These are phyloP conservation scores for Prionace glauca DNA, from an alignment of 2,797 vertebrate species.

Conservation along the genomic window DNA sequence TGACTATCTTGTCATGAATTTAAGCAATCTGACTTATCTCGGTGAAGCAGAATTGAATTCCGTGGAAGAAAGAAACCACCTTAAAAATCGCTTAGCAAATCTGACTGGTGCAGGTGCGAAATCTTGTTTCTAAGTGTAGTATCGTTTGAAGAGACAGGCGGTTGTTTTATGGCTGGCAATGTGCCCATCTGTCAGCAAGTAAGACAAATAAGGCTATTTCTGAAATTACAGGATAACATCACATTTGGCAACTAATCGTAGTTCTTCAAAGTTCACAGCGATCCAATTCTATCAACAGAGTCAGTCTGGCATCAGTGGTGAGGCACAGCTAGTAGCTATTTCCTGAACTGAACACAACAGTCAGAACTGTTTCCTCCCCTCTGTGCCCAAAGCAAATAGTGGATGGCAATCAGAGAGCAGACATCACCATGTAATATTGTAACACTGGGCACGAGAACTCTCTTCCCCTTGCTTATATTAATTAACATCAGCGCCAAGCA, in stretches of 20 bases:
- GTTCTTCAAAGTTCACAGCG: slow-evolving; percentile 11
- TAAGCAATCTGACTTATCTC: slow-evolving; percentile 3
- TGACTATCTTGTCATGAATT: background rate
- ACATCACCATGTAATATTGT: background rate
- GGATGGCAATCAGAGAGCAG: background rate
- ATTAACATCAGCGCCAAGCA: background rate
- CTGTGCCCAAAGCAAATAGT: background rate
- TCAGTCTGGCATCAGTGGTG: background rate
- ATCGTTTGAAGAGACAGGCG: slow-evolving; percentile 5
- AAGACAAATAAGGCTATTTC: slow-evolving; percentile 19
- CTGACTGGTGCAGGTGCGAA: background rate
- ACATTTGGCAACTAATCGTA: slow-evolving; percentile 3
- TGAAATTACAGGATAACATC: slow-evolving; percentile 29
- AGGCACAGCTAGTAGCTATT: background rate
- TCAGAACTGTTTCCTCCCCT: background rate
- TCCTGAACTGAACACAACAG: slow-evolving; percentile 12
- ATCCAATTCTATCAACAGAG: slow-evolving; percentile 21
- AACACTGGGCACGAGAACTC: too few species aligned
- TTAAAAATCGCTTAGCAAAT: background rate
- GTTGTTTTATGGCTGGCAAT: slow-evolving; percentile 15
- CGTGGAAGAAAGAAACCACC: background rate
- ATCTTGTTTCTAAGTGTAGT: background rate
- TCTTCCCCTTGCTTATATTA: background rate
- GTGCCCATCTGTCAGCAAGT: slow-evolving; percentile 26
- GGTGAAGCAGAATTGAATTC: slow-evolving; percentile 4